Evolutionary conservation across 1,140 invertebrate genomes (phyloP).

Genomic region (Pissodes strobi): DNA sequence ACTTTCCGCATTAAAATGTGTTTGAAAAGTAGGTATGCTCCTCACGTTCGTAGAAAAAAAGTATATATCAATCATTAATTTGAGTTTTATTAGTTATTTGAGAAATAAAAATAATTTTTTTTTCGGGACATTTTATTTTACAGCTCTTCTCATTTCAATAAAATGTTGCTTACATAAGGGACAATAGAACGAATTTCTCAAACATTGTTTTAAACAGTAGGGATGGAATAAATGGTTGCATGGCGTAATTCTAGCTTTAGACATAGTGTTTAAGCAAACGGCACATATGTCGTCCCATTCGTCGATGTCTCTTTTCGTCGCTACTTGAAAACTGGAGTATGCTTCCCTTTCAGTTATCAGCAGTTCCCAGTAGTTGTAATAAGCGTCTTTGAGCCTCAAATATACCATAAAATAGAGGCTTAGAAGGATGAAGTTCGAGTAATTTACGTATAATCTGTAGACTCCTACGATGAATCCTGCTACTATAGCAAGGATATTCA

Average conservation of each 20-base stretch:
- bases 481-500: conserved; percentile 60
- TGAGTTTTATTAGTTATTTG: too few relatives aligned
- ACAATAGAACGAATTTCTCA: conserved; percentile 69
- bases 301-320: conserved; percentile 65
- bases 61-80: too few relatives aligned
- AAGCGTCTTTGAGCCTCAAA: conserved; percentile 65
- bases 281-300: conserved; percentile 75
- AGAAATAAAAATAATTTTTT: too few relatives aligned
- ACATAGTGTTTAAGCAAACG: conserved; percentile 72
- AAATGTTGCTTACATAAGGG: conserved; percentile 67
- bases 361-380: conserved; percentile 60
- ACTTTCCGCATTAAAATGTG: too few relatives aligned
- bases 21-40: too few relatives aligned
- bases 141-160: conserved; percentile 12
- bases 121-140: conserved; percentile 7
- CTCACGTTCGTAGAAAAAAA: too few relatives aligned
- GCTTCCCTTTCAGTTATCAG: conserved; percentile 63
- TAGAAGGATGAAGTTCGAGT: conserved; percentile 51
- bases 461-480: conserved; percentile 50
- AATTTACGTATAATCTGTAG: conserved; percentile 31
- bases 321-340: conserved; percentile 66
- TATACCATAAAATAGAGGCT: conserved; percentile 70
- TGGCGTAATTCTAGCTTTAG: conserved; percentile 69
- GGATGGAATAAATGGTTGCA: conserved; percentile 78
- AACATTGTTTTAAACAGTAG: conserved; percentile 70